Evolutionary conservation across 2,888 invertebrate species (phyloP).

Genomic region (Eupithecia exiguata): DNA sequence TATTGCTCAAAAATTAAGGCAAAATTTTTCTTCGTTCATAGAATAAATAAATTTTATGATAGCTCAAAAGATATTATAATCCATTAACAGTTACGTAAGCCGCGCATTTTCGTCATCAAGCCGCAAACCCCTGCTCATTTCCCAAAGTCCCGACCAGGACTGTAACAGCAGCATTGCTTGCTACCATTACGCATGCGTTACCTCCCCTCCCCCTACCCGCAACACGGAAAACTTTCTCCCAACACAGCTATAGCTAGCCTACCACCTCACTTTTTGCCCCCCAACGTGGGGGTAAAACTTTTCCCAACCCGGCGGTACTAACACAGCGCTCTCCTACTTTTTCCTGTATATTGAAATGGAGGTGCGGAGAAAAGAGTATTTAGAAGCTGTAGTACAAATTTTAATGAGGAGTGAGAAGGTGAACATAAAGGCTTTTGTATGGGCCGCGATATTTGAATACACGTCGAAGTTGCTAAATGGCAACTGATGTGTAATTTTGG

Average conservation of each 20-base stretch:
- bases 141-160: slow-evolving; percentile 71
- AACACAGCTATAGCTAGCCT: slow-evolving; percentile 81
- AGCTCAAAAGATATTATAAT: neutral
- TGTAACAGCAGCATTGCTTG: slow-evolving; percentile 75
- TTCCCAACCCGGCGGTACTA: slow-evolving; percentile 79
- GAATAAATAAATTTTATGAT: neutral
- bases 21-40: neutral
- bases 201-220: slow-evolving; percentile 70
- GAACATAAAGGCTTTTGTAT: slow-evolving; percentile 68
- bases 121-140: slow-evolving; percentile 56
- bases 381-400: slow-evolving; percentile 83
- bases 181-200: slow-evolving; percentile 72
- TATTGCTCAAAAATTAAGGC: neutral
- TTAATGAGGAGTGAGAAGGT: slow-evolving; percentile 82
- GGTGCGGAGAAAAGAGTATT: slow-evolving; percentile 84
- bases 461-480: slow-evolving; percentile 50
- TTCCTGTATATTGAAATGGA: slow-evolving; percentile 84
- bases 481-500: slow-evolving; percentile 48
- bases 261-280: slow-evolving; percentile 79
- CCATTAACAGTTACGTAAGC: slow-evolving; percentile 60
- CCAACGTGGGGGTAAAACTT: slow-evolving; percentile 78
- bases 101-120: slow-evolving; percentile 37
- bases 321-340: slow-evolving; percentile 83
- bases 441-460: slow-evolving; percentile 62
- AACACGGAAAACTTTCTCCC: slow-evolving; percentile 84